Evolutionary conservation across 2,113 vertebrate genomes (phyloP), one percentile per base, ranked within the genome.

Genomic region (Platichthys stellatus): DNA sequence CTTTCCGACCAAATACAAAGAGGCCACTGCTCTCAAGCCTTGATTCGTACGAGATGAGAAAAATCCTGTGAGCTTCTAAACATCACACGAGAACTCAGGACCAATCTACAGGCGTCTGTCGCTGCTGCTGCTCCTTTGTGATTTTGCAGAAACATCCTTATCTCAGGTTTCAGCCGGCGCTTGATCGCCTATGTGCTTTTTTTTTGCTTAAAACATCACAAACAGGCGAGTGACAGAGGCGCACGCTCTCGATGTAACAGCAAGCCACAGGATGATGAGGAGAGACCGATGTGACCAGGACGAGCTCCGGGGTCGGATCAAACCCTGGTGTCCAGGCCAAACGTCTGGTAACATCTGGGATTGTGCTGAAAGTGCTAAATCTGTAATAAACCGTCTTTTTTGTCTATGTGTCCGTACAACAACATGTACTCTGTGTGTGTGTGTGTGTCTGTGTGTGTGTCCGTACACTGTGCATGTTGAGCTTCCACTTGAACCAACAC

Each of bases 331-430:
- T 87, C 86, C 81, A 80, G 79, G 63, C 66, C 65, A 70, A 81
- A 82, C 20, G 70, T 82, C 80, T 28, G 70, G 53, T 45, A 75
- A 85, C 74, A 61, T 86, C 69, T 69, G 73, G 51, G 28, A 78
- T 89, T 88, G 89, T 89, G 88, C 88, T 92, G 72, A 92, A 93
- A 91, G 90, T 92, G 91, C 91, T 88, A 74, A 66, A 68, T 66
- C 45, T 51, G 45, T 20, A 21, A 76, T 56, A 88, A 69, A 79
- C 71, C 73, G 64, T 79, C 63, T 60, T 13, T 31, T 31, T 31
- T 31, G 31, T 31, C 6, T 31, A 7, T 31, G 31, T 31, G 31
- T 31, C 31, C 1, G 31, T 31, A 31, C 31, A 31, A 31, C 31
- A 31, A 31, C 31, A 31, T 7, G 31, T 31, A 1, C 31, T 31